Evolutionary conservation across 1,140 invertebrate species (phyloP).

Genomic region (Trinorchestia longiramus): DNA sequence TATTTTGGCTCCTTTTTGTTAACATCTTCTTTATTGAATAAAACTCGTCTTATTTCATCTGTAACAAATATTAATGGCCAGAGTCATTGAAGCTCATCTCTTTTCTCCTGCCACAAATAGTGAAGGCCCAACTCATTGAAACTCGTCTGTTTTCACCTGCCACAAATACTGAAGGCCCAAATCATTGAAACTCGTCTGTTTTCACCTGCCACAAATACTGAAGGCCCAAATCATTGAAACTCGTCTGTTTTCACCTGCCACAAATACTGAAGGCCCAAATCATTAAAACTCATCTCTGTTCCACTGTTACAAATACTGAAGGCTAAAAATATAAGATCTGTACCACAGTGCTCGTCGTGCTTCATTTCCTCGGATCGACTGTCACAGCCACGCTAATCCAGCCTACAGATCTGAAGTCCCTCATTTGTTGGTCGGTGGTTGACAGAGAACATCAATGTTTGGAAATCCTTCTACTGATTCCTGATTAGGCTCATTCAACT

Average conservation of each 20-base stretch:
- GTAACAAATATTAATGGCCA: background rate
- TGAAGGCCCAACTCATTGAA: too few species aligned
- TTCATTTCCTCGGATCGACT: background rate
- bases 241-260: background rate
- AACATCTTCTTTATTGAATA: background rate
- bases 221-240: background rate
- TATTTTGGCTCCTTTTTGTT: background rate
- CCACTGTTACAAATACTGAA: background rate
- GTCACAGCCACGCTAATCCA: background rate
- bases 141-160: background rate
- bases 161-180: background rate
- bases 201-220: background rate
- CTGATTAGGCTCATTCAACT: constrained; percentile 7
- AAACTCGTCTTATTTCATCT: background rate
- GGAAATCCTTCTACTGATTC: background rate
- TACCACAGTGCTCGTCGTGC: background rate
- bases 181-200: too few species aligned
- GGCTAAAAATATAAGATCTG: background rate
- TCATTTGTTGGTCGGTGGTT: background rate
- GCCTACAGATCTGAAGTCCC: background rate
- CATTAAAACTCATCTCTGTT: too few species aligned
- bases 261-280: background rate
- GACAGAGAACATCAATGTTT: background rate
- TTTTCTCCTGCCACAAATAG: background rate
- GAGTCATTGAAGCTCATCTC: too few species aligned